Conservation (phyloP, 2,888 invertebrate species). For the Mesoligia furuncula region DNA sequence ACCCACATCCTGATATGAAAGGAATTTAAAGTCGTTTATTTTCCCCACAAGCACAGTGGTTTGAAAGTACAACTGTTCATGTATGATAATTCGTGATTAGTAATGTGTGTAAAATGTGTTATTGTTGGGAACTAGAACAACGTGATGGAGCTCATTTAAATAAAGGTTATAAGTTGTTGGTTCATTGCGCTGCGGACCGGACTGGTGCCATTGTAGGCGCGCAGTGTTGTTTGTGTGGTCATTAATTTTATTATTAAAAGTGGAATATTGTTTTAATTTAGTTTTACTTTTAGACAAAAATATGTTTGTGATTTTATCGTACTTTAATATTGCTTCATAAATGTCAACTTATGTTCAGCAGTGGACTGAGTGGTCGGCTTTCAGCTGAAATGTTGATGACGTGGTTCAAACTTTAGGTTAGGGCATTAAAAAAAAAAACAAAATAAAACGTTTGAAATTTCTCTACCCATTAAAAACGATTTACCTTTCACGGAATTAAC, state of each 20-base stretch:
- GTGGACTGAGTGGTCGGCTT: too few species aligned
- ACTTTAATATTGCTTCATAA: background rate
- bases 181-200: conserved; percentile 7
- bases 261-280: background rate
- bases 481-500: conserved; percentile 9
- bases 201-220: background rate
- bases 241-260: background rate
- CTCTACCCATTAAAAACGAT: background rate
- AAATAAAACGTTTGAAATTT: background rate
- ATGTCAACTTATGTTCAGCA: background rate
- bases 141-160: conserved; percentile 36
- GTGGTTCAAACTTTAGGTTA: background rate
- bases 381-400: background rate
- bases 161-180: conserved; percentile 36
- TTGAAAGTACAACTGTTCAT: conserved; percentile 8
- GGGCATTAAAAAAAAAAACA: too few species aligned
- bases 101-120: conserved; percentile 30
- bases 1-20: background rate
- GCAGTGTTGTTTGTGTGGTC: background rate
- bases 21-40: background rate
- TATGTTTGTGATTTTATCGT: background rate
- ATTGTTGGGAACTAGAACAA: conserved; percentile 42
- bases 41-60: background rate
- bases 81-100: conserved; percentile 18
- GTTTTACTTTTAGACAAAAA: background rate